phyloP scores from a whole-genome alignment of 2,888 invertebrate genomes.

The Priocnemis perturbator region DNA sequence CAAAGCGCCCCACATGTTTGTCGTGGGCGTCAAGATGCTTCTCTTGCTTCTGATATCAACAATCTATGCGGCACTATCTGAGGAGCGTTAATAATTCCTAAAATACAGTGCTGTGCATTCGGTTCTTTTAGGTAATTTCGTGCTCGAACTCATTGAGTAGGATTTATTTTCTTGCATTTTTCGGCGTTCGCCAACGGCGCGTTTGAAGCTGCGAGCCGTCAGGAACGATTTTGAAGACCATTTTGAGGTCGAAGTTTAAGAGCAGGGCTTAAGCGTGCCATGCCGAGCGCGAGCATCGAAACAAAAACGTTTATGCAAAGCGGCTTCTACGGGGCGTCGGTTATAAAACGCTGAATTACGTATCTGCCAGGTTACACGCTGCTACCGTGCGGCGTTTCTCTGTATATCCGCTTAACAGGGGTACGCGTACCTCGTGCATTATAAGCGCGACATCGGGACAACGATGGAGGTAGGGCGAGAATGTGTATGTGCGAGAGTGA shows the following conservation, averaged over 20 bases:
- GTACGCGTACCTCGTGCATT: not conserved
- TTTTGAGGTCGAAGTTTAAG: not conserved
- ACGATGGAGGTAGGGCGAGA: constrained; percentile 6
- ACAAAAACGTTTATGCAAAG: constrained; percentile 27
- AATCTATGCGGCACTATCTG: too few relatives aligned
- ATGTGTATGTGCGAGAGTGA: not conserved
- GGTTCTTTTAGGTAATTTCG: too few relatives aligned
- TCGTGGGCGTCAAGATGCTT: too few relatives aligned
- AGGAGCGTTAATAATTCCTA: too few relatives aligned
- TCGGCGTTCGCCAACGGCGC: too few relatives aligned
- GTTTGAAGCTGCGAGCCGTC: not conserved
- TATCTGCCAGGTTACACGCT: not conserved
- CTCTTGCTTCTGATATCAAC: too few relatives aligned
- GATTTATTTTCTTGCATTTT: too few relatives aligned
- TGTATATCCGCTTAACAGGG: too few relatives aligned
- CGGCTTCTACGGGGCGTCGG: too few relatives aligned
- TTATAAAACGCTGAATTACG: constrained; percentile 1
- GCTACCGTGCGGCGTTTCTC: not conserved
- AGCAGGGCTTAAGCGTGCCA: constrained; percentile 13
- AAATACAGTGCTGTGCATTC: too few relatives aligned
- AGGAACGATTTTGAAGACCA: constrained; percentile 29
- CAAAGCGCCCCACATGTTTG: too few relatives aligned
- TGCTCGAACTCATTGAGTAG: too few relatives aligned
- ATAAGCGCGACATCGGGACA: constrained; percentile 9
- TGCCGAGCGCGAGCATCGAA: constrained; percentile 21